A percentile compares a stretch with the other conserved stretches of the same genome.
Conservation (phyloP, 2,888 invertebrate species). For the Nemurella pictetii region DNA sequence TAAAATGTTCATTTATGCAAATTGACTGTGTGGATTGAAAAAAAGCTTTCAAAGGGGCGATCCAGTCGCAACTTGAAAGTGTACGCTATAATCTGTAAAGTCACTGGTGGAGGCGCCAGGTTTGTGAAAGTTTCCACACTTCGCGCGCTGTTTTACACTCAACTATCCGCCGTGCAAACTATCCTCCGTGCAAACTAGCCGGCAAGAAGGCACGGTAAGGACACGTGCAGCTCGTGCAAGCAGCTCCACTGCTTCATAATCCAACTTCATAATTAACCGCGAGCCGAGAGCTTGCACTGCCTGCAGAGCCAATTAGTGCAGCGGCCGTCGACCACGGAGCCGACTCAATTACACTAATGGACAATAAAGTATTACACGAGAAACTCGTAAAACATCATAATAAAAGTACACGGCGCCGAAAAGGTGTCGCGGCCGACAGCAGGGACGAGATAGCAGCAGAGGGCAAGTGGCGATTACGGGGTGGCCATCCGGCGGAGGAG, state of each 20-base stretch:
- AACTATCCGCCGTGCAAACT: no score
- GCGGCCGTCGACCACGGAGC: background rate
- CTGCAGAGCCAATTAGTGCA: background rate
- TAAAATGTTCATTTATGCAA: background rate
- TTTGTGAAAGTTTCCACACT: background rate
- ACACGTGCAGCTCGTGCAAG: background rate
- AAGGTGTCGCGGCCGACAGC: background rate
- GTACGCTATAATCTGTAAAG: background rate
- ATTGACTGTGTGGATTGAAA: background rate
- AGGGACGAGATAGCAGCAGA: background rate
- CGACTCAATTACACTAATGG: background rate
- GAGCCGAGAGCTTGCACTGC: background rate
- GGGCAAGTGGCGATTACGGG: background rate
- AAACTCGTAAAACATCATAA: background rate
- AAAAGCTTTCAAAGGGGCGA: no score
- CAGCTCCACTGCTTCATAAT: background rate
- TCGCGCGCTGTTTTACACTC: background rate
- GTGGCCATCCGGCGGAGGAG: no score
- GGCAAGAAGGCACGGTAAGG: background rate
- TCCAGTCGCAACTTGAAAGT: background rate
- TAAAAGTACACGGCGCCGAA: background rate
- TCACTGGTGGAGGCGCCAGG: background rate
- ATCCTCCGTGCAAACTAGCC: no score
- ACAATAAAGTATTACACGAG: background rate
- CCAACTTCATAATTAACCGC: background rate